phyloP scores from a whole-genome alignment of 2,113 vertebrate species.

The Myocastor coypus region DNA sequence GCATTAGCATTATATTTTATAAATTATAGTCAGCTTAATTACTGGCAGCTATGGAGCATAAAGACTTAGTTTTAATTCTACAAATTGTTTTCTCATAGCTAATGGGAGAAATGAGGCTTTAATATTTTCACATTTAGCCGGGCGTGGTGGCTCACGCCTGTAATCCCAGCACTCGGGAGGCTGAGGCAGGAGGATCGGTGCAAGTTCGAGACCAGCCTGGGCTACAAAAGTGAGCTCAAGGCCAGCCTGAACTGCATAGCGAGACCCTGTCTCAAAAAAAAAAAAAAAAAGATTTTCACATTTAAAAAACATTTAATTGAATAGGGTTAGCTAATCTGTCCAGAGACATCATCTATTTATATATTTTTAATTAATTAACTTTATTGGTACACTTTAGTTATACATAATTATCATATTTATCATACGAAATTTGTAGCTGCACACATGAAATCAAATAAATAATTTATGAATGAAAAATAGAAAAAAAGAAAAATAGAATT shows the following conservation, averaged over 20 bases:
- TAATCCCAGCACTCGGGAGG: too few relatives aligned
- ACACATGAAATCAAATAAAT: background rate
- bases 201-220: too few relatives aligned
- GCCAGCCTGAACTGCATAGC: too few relatives aligned
- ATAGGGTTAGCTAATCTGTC: background rate
- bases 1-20: background rate
- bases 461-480: background rate
- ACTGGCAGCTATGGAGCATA: background rate
- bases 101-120: background rate
- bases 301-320: background rate
- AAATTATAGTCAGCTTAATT: background rate
- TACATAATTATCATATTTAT: background rate
- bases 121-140: background rate
- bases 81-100: background rate
- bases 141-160: too few relatives aligned
- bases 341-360: background rate
- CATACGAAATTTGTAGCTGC: background rate
- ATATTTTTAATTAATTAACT: background rate
- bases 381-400: background rate
- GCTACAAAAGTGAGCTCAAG: too few relatives aligned
- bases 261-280: too few relatives aligned
- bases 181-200: too few relatives aligned
- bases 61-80: background rate
- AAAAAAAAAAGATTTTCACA: too few relatives aligned
- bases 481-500: background rate